A percentile compares a stretch with the other conserved stretches of the same genome.
Evolutionary conservation across 2,797 vertebrate species (phyloP).

Genomic region (Crenichthys baileyi): DNA sequence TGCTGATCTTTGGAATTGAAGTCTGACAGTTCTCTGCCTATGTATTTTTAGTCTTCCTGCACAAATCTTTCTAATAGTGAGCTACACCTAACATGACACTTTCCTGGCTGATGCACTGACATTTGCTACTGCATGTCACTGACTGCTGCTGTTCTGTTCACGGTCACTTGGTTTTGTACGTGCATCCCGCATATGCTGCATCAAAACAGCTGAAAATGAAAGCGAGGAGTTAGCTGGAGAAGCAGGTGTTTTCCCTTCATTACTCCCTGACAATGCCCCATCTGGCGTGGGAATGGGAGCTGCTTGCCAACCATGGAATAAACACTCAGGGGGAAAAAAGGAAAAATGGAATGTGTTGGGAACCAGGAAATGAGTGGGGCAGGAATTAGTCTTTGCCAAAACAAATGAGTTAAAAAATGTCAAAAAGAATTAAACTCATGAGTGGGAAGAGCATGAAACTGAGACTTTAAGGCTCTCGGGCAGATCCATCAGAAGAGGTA

Average conservation of each 20-base stretch:
- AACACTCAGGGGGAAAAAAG: slow-evolving; percentile 53
- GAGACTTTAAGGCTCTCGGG: slow-evolving; percentile 28
- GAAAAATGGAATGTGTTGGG: slow-evolving; percentile 47
- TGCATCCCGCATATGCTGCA: slow-evolving; percentile 67
- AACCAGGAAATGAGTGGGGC: slow-evolving; percentile 38
- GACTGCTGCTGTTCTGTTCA: slow-evolving; percentile 62
- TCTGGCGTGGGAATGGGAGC: slow-evolving; percentile 65
- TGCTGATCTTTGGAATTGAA: slow-evolving; percentile 23
- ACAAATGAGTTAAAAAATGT: slow-evolving; percentile 49
- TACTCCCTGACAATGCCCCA: slow-evolving; percentile 77
- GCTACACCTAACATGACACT: slow-evolving; percentile 41
- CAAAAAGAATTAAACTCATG: slow-evolving; percentile 15
- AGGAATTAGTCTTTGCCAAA: slow-evolving; percentile 38
- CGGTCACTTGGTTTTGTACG: slow-evolving; percentile 69
- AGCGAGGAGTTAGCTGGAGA: slow-evolving; percentile 60
- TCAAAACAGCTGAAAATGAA: slow-evolving; percentile 67
- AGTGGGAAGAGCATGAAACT: slow-evolving; percentile 20
- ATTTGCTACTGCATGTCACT: slow-evolving; percentile 35
- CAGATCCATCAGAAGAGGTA: slow-evolving; percentile 33
- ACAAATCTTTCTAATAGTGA: slow-evolving; percentile 27
- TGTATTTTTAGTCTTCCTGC: slow-evolving; percentile 8
- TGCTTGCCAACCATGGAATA: slow-evolving; percentile 69
- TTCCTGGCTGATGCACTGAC: slow-evolving; percentile 29
- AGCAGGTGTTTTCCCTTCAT: slow-evolving; percentile 80
- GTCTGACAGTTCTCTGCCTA: background rate